A percentile compares a stretch with the other conserved stretches of the same genome.
phyloP scores from a whole-genome alignment of 2,797 vertebrate species.

The Coregonus ussuriensis region DNA sequence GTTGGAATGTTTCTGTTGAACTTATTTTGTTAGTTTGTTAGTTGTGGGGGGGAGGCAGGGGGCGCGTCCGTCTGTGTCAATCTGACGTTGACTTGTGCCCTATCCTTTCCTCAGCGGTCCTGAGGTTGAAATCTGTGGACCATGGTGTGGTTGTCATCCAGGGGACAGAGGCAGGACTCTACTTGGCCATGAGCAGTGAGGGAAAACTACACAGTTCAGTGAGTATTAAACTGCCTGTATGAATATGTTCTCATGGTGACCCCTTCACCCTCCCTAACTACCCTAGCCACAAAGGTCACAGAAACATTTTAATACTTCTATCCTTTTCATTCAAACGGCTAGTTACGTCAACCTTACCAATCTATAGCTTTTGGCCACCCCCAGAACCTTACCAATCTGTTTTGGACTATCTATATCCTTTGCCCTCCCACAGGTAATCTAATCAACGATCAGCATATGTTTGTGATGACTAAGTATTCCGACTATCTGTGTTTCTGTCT shows the following conservation, averaged over 20 bases:
- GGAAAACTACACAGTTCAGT: constrained; percentile 88
- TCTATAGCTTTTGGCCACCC: too few species aligned
- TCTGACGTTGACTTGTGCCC: not conserved
- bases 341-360: not conserved
- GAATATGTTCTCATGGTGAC: not conserved
- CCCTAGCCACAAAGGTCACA: not conserved
- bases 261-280: not conserved
- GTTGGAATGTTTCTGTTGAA: not conserved
- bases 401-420: not conserved
- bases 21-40: not conserved
- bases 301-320: too few species aligned
- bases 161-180: constrained; percentile 78
- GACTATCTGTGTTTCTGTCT: constrained; percentile 13
- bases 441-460: not conserved
- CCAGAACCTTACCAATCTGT: not conserved
- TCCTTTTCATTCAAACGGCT: too few species aligned
- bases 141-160: constrained; percentile 86
- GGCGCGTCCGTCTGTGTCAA: not conserved
- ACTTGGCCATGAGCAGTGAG: constrained; percentile 86
- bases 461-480: not conserved
- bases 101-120: constrained; percentile 71
- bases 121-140: constrained; percentile 85
- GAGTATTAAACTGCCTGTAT: constrained; percentile 59
- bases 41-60: not conserved
- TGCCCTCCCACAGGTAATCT: not conserved